Conservation (phyloP, 2,888 invertebrate species). For the Glyphotaelius pellucidus region DNA sequence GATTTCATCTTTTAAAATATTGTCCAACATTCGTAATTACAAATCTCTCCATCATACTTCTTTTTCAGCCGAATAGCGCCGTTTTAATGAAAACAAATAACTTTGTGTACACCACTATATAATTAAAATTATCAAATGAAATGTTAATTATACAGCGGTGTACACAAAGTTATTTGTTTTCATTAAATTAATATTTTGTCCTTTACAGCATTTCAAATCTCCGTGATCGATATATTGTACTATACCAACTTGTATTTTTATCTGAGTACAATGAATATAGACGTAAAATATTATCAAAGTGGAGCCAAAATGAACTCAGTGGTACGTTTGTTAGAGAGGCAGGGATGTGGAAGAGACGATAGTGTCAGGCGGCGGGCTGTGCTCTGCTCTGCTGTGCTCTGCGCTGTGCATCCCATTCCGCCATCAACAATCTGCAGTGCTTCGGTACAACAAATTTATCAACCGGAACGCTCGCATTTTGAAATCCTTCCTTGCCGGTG, state of each 20-base stretch:
- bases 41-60: no score
- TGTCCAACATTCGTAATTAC: no score
- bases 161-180: no score
- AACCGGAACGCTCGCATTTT: not conserved
- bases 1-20: no score
- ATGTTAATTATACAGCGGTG: no score
- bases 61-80: no score
- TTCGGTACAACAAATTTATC: not conserved
- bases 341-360: not conserved
- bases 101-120: no score
- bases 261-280: not conserved
- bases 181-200: no score
- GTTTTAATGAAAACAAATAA: no score
- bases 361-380: not conserved
- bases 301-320: not conserved
- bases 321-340: not conserved
- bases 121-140: no score
- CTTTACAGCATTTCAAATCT: no score
- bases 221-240: not conserved
- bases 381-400: no score
- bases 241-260: not conserved
- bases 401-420: not conserved
- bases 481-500: not conserved
- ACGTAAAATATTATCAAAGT: not conserved
- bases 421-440: not conserved